Conservation (phyloP, 2,113 vertebrate genomes). For the Chionomys nivalis region DNA sequence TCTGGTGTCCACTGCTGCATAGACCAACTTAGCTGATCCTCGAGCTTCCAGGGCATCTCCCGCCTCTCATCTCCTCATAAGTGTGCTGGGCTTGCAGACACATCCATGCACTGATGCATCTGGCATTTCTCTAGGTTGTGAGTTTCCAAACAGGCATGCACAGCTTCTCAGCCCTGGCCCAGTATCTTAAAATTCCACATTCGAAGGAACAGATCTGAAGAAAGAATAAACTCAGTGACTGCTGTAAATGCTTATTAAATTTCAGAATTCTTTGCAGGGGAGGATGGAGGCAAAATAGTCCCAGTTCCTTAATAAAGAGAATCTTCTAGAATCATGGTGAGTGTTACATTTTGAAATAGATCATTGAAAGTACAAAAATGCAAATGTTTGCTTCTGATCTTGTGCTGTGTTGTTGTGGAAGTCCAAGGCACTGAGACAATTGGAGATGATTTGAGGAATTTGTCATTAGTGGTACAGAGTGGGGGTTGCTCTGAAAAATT, state of each 20-base stretch:
- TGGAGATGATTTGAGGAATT: neutral
- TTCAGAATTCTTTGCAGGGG: neutral
- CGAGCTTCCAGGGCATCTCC: neutral
- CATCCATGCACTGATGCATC: neutral
- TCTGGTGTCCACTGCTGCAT: neutral
- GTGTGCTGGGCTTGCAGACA: neutral
- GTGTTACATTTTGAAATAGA: neutral
- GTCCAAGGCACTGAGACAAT: neutral
- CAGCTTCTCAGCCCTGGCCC: neutral
- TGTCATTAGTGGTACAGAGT: neutral
- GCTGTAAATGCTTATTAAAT: neutral
- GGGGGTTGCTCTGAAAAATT: neutral
- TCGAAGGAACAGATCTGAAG: neutral
- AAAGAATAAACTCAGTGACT: neutral
- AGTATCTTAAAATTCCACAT: neutral
- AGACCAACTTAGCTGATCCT: neutral
- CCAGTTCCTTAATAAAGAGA: neutral
- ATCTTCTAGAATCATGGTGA: neutral
- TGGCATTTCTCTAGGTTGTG: neutral
- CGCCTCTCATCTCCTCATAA: neutral
- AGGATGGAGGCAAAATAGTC: neutral
- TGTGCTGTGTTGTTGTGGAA: neutral
- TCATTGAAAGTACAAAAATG: neutral
- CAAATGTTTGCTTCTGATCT: neutral
- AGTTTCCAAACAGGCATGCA: no score